phyloP scores from a whole-genome alignment of 1,140 invertebrate species.

The Conus ventricosus region DNA sequence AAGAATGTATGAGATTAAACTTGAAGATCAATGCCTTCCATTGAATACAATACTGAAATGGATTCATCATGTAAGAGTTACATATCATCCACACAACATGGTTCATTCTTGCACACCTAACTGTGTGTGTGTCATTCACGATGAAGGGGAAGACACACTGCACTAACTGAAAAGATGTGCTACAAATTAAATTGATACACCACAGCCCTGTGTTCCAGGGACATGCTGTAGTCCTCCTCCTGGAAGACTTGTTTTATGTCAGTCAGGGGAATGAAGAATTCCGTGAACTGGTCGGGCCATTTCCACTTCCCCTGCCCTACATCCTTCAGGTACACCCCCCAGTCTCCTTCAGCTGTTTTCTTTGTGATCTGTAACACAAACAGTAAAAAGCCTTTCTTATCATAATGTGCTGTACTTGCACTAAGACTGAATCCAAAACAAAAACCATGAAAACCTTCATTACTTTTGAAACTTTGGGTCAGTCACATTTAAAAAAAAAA shows the following conservation, averaged over 20 bases:
- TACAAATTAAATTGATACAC: too few species aligned
- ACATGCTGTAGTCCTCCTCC: too few species aligned
- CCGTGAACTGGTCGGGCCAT: neutral
- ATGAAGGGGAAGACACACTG: too few species aligned
- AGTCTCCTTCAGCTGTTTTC: constrained; percentile 12
- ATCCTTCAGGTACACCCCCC: constrained; percentile 17
- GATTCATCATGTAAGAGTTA: too few species aligned
- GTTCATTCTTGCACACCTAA: too few species aligned
- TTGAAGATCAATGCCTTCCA: too few species aligned
- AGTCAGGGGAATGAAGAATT: constrained; percentile 14
- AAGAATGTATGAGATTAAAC: too few species aligned
- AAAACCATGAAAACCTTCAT: neutral
- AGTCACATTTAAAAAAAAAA: neutral
- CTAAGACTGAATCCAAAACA: neutral
- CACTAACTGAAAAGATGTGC: too few species aligned
- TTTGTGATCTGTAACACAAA: neutral
- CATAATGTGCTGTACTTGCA: neutral
- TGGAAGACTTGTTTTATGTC: neutral
- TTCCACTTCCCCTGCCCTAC: neutral
- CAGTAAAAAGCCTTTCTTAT: neutral
- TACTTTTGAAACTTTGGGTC: neutral
- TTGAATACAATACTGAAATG: too few species aligned
- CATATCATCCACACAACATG: too few species aligned
- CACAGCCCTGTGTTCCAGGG: too few species aligned
- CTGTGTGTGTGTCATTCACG: too few species aligned